A percentile compares a stretch with the other conserved stretches of the same genome.
Evolutionary conservation across 2,113 vertebrate genomes (phyloP).

Genomic region (Upupa epops): DNA sequence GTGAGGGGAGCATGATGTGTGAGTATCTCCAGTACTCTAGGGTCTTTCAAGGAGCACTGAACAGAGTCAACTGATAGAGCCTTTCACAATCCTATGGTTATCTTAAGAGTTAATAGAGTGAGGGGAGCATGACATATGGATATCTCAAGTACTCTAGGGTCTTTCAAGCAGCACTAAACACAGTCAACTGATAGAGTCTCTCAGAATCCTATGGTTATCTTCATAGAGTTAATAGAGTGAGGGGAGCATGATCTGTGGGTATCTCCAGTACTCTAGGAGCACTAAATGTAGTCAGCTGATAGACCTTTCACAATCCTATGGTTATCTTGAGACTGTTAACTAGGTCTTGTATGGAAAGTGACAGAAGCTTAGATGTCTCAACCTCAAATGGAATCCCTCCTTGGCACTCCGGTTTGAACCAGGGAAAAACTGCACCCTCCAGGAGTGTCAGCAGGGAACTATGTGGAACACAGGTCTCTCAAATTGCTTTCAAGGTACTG

Average conservation of each 20-base stretch:
- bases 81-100: too few species aligned
- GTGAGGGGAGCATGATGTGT: too few species aligned
- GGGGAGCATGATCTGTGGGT: too few species aligned
- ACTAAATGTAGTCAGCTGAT: too few species aligned
- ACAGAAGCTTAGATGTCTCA: background rate
- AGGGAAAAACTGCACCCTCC: background rate
- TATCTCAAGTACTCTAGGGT: background rate
- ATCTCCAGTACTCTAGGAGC: too few species aligned
- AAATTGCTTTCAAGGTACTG: background rate
- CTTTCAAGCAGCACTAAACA: background rate
- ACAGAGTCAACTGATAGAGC: too few species aligned
- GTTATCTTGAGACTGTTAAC: background rate
- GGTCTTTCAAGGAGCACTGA: too few species aligned
- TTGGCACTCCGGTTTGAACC: background rate
- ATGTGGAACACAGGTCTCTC: background rate
- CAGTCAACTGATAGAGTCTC: background rate
- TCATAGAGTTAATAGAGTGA: too few species aligned
- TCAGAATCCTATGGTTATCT: too few species aligned
- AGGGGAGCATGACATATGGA: rapidly evolving
- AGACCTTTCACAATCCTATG: background rate
- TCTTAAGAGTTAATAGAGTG: too few species aligned
- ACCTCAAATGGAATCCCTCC: background rate
- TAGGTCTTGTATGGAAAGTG: background rate
- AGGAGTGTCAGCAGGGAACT: background rate
- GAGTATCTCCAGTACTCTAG: too few species aligned